Conservation (phyloP, 2,888 invertebrate genomes). For the Siphlonurus alternatus region DNA sequence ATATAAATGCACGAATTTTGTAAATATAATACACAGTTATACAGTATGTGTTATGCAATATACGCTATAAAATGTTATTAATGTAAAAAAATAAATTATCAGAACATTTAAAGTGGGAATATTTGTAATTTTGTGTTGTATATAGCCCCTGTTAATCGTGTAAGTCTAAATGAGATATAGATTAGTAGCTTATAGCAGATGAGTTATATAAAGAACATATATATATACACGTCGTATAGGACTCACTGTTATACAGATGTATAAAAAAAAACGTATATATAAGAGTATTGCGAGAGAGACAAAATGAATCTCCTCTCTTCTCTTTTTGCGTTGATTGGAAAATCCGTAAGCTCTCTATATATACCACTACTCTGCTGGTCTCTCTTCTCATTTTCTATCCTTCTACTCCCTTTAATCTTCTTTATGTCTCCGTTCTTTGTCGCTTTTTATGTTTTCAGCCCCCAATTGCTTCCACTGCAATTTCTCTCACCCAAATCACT, state of each 20-base stretch:
- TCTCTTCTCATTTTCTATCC: slow-evolving; percentile 2
- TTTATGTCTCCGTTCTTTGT: slow-evolving; percentile 4
- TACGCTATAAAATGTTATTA: no score
- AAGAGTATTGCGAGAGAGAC: background rate
- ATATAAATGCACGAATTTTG: no score
- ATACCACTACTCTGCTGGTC: background rate
- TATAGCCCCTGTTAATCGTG: no score
- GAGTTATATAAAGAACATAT: background rate
- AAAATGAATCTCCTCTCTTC: slow-evolving; percentile 1
- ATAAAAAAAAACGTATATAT: background rate
- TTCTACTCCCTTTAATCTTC: slow-evolving; percentile 1
- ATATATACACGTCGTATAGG: background rate
- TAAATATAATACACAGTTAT: no score
- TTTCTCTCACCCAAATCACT: background rate
- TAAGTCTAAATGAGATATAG: background rate
- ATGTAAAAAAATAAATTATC: no score
- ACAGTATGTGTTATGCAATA: no score
- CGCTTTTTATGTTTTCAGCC: slow-evolving; percentile 4
- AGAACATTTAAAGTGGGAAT: no score
- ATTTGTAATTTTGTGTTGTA: no score
- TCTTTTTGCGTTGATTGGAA: background rate
- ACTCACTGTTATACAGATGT: no score
- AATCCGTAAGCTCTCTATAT: background rate
- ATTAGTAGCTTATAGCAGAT: background rate
- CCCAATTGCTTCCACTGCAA: slow-evolving; percentile 4